Percentiles rank a stretch among this genome's conserved stretches.
phyloP scores from a whole-genome alignment of 2,113 vertebrate species.

The Anarrhichthys ocellatus region DNA sequence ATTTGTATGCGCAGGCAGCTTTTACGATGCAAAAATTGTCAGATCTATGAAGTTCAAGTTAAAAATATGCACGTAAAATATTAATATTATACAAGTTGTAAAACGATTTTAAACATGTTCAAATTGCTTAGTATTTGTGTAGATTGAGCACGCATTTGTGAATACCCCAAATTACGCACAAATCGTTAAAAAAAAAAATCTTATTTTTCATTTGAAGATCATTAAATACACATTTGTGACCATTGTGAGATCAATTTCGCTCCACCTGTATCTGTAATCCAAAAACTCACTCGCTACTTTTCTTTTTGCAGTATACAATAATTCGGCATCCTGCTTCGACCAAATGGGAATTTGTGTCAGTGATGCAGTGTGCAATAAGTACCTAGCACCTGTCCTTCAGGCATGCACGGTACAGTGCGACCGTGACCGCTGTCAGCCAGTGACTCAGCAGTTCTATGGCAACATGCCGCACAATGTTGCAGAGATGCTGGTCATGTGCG shows the following conservation, averaged over 20 bases:
- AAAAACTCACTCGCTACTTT: neutral
- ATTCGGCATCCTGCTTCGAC: slow-evolving; percentile 84
- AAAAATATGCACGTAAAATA: neutral
- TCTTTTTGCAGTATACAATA: slow-evolving; percentile 74
- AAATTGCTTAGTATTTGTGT: neutral
- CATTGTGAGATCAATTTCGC: neutral
- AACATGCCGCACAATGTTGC: slow-evolving; percentile 85
- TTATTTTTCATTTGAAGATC: no score
- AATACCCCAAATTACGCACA: no score
- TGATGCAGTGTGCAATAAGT: slow-evolving; percentile 87
- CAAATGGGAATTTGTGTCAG: slow-evolving; percentile 83
- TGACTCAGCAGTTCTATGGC: slow-evolving; percentile 84
- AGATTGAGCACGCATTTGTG: no score
- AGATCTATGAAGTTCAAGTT: neutral
- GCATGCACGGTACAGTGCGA: slow-evolving; percentile 83
- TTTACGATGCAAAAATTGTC: neutral
- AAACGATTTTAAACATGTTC: neutral
- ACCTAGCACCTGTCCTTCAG: slow-evolving; percentile 85
- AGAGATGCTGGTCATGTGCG: slow-evolving; percentile 89
- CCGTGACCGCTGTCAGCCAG: slow-evolving; percentile 83
- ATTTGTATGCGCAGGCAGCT: neutral
- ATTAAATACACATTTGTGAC: neutral
- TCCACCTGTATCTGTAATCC: neutral
- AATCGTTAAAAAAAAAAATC: neutral
- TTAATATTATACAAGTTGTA: neutral